phyloP scores from a whole-genome alignment of 2,888 invertebrate genomes.

The Geotrupes spiniger region DNA sequence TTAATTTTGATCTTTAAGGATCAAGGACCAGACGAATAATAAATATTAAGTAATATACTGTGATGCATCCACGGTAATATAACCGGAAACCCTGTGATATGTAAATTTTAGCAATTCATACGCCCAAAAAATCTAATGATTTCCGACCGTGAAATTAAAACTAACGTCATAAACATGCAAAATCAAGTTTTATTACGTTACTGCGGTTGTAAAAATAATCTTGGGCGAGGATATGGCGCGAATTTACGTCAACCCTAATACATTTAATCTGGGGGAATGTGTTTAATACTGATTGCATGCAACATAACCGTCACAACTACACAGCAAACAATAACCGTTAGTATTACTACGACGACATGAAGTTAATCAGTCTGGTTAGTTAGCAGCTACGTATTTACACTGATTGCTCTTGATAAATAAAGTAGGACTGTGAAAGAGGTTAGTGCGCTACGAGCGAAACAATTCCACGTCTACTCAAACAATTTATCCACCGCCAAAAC shows the following conservation, averaged over 20 bases:
- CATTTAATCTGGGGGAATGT: constrained; percentile 8
- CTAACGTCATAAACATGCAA: neutral
- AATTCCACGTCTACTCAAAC: neutral
- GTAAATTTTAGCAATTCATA: no score
- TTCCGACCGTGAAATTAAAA: neutral
- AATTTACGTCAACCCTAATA: neutral
- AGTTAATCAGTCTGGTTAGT: constrained; percentile 9
- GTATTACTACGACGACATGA: constrained; percentile 4
- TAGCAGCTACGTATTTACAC: constrained; percentile 5
- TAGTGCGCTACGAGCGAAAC: neutral
- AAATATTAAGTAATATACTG: no score
- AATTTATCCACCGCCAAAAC: no score
- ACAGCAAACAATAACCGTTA: constrained; percentile 9
- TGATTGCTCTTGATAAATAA: constrained; percentile 3
- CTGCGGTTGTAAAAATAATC: neutral
- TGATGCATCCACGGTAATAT: no score
- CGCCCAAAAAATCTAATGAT: neutral
- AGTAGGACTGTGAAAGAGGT: neutral
- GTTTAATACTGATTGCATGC: constrained; percentile 8
- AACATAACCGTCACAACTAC: constrained; percentile 6
- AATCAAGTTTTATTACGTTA: neutral
- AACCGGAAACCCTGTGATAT: no score
- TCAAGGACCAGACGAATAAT: no score
- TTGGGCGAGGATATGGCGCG: neutral
- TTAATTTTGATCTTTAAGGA: no score